phyloP scores from a whole-genome alignment of 2,888 invertebrate species.

The Metellina segmentata region DNA sequence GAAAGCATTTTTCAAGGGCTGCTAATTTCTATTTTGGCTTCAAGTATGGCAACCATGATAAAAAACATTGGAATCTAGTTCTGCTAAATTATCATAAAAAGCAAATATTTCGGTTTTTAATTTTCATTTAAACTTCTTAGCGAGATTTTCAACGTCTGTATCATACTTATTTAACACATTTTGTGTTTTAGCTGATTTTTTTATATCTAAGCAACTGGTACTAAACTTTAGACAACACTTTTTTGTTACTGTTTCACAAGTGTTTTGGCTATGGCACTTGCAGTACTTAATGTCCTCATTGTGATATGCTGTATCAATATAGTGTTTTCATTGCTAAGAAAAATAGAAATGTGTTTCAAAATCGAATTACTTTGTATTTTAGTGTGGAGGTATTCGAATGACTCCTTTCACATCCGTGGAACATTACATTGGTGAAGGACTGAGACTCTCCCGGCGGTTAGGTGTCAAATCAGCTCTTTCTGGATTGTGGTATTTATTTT shows the following conservation, averaged over 20 bases:
- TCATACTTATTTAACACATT: no score
- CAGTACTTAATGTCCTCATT: no score
- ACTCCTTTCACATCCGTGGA: slow-evolving; percentile 77
- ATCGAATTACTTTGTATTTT: slow-evolving; percentile 17
- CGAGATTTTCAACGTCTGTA: no score
- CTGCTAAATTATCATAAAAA: no score
- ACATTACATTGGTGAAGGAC: slow-evolving; percentile 78
- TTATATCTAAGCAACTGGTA: not conserved
- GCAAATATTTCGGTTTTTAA: no score
- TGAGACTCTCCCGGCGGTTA: slow-evolving; percentile 78
- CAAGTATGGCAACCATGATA: no score
- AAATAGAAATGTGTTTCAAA: not conserved
- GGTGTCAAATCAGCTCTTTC: slow-evolving; percentile 79
- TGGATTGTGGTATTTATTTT: slow-evolving; percentile 78
- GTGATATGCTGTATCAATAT: not conserved
- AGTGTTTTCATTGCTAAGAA: not conserved
- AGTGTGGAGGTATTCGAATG: slow-evolving; percentile 79
- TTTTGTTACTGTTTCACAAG: not conserved
- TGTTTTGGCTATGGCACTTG: not conserved
- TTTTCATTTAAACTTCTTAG: no score
- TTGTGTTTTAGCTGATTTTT: no score
- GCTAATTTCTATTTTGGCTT: no score
- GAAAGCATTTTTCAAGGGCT: no score
- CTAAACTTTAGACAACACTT: not conserved
- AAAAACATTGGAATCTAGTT: no score